These are phyloP conservation scores for Melanotaenia pygmaea DNA, from an alignment of 2,797 vertebrate species.

Conservation along the genomic window DNA sequence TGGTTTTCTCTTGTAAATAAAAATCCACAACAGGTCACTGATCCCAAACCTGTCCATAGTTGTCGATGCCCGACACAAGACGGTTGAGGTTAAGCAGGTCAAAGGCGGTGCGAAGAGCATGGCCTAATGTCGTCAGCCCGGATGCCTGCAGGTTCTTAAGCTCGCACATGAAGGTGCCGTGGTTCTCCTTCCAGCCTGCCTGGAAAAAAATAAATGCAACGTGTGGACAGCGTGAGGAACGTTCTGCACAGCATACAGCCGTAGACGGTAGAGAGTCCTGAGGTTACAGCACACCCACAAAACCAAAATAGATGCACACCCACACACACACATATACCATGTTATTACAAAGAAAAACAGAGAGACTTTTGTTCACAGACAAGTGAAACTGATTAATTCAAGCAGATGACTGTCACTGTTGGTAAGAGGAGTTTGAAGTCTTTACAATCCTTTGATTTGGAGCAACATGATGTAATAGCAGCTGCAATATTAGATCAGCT, in stretches of 20 bases:
- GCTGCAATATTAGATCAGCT: conserved; percentile 36
- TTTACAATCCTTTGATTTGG: conserved; percentile 5
- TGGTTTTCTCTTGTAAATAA: not conserved
- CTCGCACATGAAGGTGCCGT: conserved; percentile 98
- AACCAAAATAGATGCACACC: conserved; percentile 42
- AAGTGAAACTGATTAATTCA: conserved; percentile 26
- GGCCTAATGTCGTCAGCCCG: conserved; percentile 93
- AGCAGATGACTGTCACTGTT: conserved; percentile 15
- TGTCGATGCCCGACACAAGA: conserved; percentile 98
- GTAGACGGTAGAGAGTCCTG: not conserved
- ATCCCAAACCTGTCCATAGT: conserved; percentile 94
- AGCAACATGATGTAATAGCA: conserved; percentile 7
- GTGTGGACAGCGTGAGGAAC: conserved; percentile 18
- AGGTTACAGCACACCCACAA: conserved; percentile 14
- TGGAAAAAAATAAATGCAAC: conserved; percentile 74
- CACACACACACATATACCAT: conserved; percentile 26
- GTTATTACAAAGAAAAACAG: conserved; percentile 42
- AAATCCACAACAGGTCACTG: not conserved
- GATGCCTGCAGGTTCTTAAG: conserved; percentile 98
- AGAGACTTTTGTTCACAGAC: conserved; percentile 23
- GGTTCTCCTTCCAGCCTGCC: conserved; percentile 99
- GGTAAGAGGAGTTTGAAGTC: not conserved
- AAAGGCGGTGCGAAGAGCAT: conserved; percentile 94
- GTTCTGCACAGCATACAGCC: conserved; percentile 6
- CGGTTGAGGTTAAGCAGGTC: conserved; percentile 99